A percentile compares a stretch with the other conserved stretches of the same genome.
Evolutionary conservation across 2,888 invertebrate species (phyloP).

Genomic region (Ectemnius lituratus): DNA sequence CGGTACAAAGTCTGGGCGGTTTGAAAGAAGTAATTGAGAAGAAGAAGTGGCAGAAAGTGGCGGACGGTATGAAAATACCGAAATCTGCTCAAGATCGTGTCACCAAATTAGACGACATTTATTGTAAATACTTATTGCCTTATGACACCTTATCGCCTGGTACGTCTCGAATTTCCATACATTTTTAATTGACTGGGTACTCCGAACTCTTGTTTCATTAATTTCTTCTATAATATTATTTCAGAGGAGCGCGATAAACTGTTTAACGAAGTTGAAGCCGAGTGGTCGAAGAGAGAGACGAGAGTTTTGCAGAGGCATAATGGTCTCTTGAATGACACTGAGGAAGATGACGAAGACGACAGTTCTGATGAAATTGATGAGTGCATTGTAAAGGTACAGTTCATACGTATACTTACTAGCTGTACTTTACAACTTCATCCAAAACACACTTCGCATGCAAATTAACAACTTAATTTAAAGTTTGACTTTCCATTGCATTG

Average conservation of each 20-base stretch:
- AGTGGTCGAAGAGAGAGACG: constrained; percentile 85
- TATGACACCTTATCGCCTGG: constrained; percentile 90
- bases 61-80: constrained; percentile 92
- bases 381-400: constrained; percentile 85
- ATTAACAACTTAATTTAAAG: too few species aligned
- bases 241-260: constrained; percentile 87
- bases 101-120: constrained; percentile 91
- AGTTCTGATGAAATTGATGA: constrained; percentile 82
- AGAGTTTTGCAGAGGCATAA: constrained; percentile 78
- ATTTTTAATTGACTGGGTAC: neutral
- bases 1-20: constrained; percentile 91
- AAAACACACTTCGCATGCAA: too few species aligned
- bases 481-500: too few species aligned
- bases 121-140: constrained; percentile 93
- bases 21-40: constrained; percentile 91
- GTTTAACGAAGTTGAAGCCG: constrained; percentile 85
- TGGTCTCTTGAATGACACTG: constrained; percentile 71
- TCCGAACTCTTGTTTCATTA: too few species aligned
- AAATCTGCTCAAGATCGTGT: constrained; percentile 88
- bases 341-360: constrained; percentile 78
- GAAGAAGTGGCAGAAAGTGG: constrained; percentile 92
- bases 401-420: neutral
- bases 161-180: constrained; percentile 64
- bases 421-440: too few species aligned
- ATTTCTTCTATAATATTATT: constrained; percentile 26